These are phyloP conservation scores for Lordiphosa clarofinis DNA, from an alignment of 1,140 invertebrate genomes.

Conservation along the genomic window DNA sequence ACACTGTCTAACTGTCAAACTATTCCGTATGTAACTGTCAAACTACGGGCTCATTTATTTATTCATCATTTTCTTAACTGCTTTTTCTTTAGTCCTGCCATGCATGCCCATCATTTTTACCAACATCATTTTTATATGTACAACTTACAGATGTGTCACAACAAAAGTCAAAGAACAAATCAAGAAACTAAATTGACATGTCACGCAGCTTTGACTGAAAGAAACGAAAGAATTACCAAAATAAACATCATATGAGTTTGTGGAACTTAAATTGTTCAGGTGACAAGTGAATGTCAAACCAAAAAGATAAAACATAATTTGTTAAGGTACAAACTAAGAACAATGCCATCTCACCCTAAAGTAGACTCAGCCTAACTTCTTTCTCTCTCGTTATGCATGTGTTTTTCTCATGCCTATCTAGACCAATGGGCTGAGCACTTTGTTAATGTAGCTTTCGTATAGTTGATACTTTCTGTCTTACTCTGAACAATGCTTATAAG, in stretches of 20 bases:
- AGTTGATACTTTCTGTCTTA: too few species aligned
- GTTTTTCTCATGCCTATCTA: too few species aligned
- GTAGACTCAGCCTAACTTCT: too few species aligned
- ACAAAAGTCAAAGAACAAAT: conserved; percentile 28
- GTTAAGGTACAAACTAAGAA: not conserved
- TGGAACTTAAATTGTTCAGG: conserved; percentile 19
- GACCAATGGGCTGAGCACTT: too few species aligned
- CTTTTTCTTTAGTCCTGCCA: conserved; percentile 49
- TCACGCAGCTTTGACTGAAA: conserved; percentile 34
- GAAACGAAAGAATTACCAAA: conserved; percentile 9
- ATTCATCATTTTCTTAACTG: conserved; percentile 54
- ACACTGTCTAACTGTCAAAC: conserved; percentile 52
- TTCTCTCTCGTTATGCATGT: too few species aligned
- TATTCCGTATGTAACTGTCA: conserved; percentile 47
- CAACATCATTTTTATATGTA: conserved; percentile 42
- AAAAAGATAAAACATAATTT: conserved; percentile 3
- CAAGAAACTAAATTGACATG: conserved; percentile 42
- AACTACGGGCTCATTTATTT: conserved; percentile 57
- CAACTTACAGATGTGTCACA: conserved; percentile 33
- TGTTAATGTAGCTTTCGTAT: too few species aligned
- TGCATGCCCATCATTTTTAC: conserved; percentile 49
- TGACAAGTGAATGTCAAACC: conserved; percentile 32
- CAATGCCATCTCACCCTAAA: too few species aligned
- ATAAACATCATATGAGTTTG: conserved; percentile 17
- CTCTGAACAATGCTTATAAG: too few species aligned